Conservation (phyloP, 1,140 invertebrate genomes). For the Leptinotarsa undecemlineata region DNA sequence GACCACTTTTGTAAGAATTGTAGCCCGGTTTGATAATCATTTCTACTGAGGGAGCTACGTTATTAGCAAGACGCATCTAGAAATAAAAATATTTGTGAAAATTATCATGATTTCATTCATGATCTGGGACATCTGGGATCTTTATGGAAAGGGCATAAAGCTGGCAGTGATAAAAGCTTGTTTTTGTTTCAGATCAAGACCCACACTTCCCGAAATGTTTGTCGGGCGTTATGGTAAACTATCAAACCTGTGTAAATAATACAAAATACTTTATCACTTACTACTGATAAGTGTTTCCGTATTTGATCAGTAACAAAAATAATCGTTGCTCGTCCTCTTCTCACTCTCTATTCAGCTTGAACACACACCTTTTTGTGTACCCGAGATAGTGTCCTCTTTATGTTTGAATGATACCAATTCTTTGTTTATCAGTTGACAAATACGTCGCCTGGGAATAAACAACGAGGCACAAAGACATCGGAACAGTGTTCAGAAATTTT, state of each 20-base stretch:
- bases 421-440: conserved; percentile 30
- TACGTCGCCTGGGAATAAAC: conserved; percentile 27
- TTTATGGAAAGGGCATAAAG: no score
- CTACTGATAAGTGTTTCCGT: conserved; percentile 33
- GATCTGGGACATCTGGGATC: not conserved
- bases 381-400: conserved; percentile 27
- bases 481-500: conserved; percentile 1
- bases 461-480: conserved; percentile 19
- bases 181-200: not conserved
- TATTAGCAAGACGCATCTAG: no score
- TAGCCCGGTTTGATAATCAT: no score
- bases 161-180: no score
- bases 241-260: conserved; percentile 29
- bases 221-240: conserved; percentile 7
- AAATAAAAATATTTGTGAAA: no score
- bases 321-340: conserved; percentile 22
- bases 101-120: no score
- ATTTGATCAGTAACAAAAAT: conserved; percentile 29
- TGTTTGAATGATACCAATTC: conserved; percentile 32
- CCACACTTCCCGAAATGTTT: conserved; percentile 5
- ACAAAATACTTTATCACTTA: conserved; percentile 29
- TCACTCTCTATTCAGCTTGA: conserved; percentile 25
- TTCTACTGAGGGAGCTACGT: no score
- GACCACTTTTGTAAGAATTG: no score
- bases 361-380: conserved; percentile 27